phyloP scores from a whole-genome alignment of 2,113 vertebrate species.

The Epinephelus fuscoguttatus region DNA sequence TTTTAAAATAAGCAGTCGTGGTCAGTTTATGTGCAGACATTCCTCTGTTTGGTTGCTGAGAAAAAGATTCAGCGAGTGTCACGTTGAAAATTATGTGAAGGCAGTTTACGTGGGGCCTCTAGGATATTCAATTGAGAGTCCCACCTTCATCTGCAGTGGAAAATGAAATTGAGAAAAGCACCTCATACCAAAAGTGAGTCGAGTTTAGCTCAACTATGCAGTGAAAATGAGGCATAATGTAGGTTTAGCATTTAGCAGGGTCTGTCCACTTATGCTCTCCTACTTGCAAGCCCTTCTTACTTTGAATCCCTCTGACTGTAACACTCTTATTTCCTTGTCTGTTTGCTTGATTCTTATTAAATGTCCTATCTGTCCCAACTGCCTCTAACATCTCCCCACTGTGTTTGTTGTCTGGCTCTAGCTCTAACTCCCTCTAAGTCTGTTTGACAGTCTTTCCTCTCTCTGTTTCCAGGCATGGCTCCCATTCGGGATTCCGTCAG shows the following conservation, averaged over 20 bases:
- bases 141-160: no score
- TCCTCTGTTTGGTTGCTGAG: no score
- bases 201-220: no score
- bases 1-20: no score
- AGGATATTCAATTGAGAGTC: no score
- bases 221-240: background rate
- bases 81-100: no score
- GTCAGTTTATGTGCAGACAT: no score
- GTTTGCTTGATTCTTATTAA: constrained; percentile 41
- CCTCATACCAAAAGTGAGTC: no score
- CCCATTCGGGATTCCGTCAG: constrained; percentile 97
- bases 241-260: background rate
- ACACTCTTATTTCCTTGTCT: constrained; percentile 6
- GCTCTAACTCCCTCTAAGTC: constrained; percentile 39
- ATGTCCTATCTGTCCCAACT: constrained; percentile 24
- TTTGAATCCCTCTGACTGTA: constrained; percentile 24
- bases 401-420: constrained; percentile 32
- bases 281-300: constrained; percentile 22
- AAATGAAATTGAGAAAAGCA: no score
- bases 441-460: constrained; percentile 76
- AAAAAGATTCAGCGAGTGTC: no score
- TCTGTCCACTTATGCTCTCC: constrained; percentile 22
- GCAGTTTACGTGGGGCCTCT: no score
- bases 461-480: constrained; percentile 91
- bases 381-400: constrained; percentile 22